Evolutionary conservation across 2,797 vertebrate species (phyloP).

Genomic region (Remorina albescens): DNA sequence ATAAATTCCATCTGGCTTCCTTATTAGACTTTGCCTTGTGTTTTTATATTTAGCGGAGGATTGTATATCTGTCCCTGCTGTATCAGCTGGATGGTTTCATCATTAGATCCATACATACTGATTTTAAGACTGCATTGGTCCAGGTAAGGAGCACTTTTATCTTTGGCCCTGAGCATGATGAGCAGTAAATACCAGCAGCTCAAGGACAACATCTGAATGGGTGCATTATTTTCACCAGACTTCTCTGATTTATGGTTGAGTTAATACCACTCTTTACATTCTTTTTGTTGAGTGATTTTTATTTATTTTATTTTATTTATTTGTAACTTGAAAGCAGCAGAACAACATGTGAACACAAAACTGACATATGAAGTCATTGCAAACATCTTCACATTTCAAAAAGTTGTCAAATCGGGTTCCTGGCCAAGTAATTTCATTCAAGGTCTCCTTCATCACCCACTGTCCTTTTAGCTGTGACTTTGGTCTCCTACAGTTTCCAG

Average conservation of each 20-base stretch:
- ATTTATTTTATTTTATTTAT: too few species aligned
- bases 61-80: background rate
- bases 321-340: background rate
- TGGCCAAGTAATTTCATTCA: background rate
- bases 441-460: too few species aligned
- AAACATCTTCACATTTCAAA: background rate
- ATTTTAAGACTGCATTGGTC: conserved; percentile 13
- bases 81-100: conserved; percentile 38
- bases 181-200: conserved; percentile 28
- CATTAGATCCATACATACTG: conserved; percentile 37
- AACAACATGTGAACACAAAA: background rate
- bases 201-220: conserved; percentile 11
- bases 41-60: conserved; percentile 38
- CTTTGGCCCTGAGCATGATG: conserved; percentile 5
- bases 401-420: too few species aligned
- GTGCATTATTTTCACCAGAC: conserved; percentile 1
- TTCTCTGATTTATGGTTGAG: background rate
- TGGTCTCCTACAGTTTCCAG: background rate
- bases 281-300: background rate
- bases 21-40: conserved; percentile 23
- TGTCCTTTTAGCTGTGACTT: background rate
- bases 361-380: background rate
- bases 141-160: conserved; percentile 21
- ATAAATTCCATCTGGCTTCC: conserved; percentile 22
- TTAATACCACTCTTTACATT: too few species aligned